A percentile compares a stretch with the other conserved stretches of the same genome.
Conservation (phyloP, 2,797 vertebrate genomes). For the Psittacula echo region DNA sequence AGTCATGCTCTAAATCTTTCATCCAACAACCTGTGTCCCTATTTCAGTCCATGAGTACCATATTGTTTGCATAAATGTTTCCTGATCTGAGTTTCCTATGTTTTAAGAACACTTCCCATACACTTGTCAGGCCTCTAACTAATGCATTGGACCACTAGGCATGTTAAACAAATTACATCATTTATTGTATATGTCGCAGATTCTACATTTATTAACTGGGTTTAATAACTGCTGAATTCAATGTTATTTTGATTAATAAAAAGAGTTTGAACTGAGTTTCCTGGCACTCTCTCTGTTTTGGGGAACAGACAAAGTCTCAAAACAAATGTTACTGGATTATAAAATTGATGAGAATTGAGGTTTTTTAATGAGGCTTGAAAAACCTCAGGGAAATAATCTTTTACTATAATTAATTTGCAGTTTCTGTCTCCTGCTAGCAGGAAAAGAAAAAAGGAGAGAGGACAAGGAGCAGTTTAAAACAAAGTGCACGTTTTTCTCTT, state of each 20-base stretch:
- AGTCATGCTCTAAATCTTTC: not conserved
- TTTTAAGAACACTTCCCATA: constrained; percentile 3
- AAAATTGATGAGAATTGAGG: not conserved
- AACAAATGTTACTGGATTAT: constrained; percentile 19
- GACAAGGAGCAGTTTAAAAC: not conserved
- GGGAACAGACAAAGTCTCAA: not conserved
- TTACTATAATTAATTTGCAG: not conserved
- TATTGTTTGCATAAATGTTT: not conserved
- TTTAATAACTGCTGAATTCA: constrained; percentile 22
- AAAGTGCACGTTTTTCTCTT: not conserved
- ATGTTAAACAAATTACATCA: not conserved
- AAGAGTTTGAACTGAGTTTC: not conserved
- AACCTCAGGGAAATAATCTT: not conserved
- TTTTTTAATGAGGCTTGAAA: constrained; percentile 36
- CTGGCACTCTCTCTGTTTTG: not conserved
- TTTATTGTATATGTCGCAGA: not conserved
- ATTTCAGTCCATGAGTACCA: not conserved
- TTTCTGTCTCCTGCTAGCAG: not conserved
- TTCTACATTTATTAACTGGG: not conserved
- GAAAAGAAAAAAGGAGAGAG: not conserved
- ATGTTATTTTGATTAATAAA: constrained; percentile 16
- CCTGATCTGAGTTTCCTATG: not conserved
- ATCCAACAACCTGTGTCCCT: not conserved
- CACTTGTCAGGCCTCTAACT: constrained; percentile 6
- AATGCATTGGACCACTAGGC: not conserved